Evolutionary conservation across 2,113 vertebrate species (phyloP).

Genomic region (Ailuropoda melanoleuca): DNA sequence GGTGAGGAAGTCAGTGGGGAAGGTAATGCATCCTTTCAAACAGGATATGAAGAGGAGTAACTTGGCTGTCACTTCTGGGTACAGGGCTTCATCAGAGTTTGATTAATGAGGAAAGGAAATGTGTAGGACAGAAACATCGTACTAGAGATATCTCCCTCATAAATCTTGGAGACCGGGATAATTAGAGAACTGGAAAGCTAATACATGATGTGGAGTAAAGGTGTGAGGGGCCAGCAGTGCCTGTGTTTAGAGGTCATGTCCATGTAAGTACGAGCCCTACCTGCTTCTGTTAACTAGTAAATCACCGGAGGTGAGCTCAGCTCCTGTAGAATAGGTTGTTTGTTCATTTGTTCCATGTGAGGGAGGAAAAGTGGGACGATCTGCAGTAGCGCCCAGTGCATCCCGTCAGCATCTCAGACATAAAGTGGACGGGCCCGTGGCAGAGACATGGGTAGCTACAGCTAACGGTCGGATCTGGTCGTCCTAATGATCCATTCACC

Average conservation of each 20-base stretch:
- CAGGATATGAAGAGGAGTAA: not conserved
- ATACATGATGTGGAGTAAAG: not conserved
- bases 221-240: not conserved
- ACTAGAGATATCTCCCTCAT: not conserved
- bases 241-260: not conserved
- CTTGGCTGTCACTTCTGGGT: not conserved
- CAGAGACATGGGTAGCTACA: not conserved
- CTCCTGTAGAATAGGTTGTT: not conserved
- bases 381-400: not conserved
- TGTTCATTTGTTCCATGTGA: not conserved
- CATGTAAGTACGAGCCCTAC: not conserved
- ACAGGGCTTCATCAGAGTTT: not conserved
- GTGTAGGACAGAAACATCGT: not conserved
- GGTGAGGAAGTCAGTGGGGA: not conserved
- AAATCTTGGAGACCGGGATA: not conserved
- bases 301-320: not conserved
- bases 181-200: not conserved
- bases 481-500: not conserved
- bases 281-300: not conserved
- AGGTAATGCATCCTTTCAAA: not conserved
- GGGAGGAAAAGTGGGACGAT: not conserved
- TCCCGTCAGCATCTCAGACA: not conserved
- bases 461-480: not conserved
- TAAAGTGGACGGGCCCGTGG: not conserved
- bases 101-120: constrained; percentile 24